Evolutionary conservation across 2,113 vertebrate genomes (phyloP).

Genomic region (Poeciliopsis retropinna): DNA sequence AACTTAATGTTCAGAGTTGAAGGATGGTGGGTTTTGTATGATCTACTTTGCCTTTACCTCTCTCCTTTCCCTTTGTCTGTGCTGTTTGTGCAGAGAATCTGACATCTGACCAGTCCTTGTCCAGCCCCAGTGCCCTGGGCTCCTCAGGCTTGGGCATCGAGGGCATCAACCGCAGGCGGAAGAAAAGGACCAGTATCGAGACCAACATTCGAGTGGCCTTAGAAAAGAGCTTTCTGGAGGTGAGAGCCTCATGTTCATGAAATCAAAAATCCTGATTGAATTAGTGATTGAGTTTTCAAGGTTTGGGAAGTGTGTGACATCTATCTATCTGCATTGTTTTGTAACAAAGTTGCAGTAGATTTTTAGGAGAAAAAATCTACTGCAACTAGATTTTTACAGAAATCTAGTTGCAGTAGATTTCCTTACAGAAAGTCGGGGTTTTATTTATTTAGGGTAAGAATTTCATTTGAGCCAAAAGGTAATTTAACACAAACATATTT

Average conservation of each 20-base stretch:
- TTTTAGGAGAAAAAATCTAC: too few relatives aligned
- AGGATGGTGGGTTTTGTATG: neutral
- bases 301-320: too few relatives aligned
- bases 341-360: too few relatives aligned
- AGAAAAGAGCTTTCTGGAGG: conserved; percentile 99
- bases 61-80: conserved; percentile 63
- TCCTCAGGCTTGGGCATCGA: conserved; percentile 93
- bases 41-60: conserved; percentile 81
- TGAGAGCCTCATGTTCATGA: conserved; percentile 66
- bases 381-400: too few relatives aligned
- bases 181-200: conserved; percentile 99
- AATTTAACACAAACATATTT: too few relatives aligned
- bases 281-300: too few relatives aligned
- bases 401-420: too few relatives aligned
- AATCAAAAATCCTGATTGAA: neutral
- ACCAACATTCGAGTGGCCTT: conserved; percentile 99
- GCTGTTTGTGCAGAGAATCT: conserved; percentile 92
- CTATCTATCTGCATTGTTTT: too few relatives aligned
- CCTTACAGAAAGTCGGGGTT: too few relatives aligned
- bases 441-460: too few relatives aligned
- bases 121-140: conserved; percentile 94
- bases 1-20: neutral
- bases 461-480: too few relatives aligned
- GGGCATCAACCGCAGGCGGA: conserved; percentile 97
- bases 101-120: conserved; percentile 93